These are phyloP conservation scores for Lichenostomus cassidix DNA, from an alignment of 2,113 vertebrate species.

Conservation along the genomic window DNA sequence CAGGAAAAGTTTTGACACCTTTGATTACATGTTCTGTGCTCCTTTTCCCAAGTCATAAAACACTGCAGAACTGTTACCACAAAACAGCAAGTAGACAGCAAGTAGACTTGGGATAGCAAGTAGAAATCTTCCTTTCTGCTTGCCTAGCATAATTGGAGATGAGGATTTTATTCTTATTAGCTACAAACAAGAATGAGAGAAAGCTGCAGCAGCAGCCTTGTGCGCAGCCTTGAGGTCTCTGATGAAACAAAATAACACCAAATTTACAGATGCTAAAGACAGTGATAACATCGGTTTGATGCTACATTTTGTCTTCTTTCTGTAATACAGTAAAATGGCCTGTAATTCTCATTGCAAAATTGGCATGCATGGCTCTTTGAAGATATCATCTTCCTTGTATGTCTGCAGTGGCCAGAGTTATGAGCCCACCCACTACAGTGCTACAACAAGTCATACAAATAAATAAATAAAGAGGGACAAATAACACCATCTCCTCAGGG, in stretches of 20 bases:
- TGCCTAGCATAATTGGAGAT: neutral
- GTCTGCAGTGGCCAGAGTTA: conserved; percentile 9
- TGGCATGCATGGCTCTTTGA: conserved; percentile 35
- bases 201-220: neutral
- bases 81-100: neutral
- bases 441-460: neutral
- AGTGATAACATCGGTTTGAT: conserved; percentile 31
- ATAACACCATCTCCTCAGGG: neutral
- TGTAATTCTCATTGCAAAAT: conserved; percentile 45
- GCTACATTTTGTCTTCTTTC: conserved; percentile 43
- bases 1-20: neutral
- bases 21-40: neutral
- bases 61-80: neutral
- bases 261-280: conserved; percentile 55
- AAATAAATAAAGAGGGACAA: neutral
- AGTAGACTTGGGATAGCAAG: neutral
- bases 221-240: conserved; percentile 8
- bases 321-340: conserved; percentile 25
- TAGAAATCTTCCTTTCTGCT: neutral
- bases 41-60: neutral
- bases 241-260: conserved; percentile 55
- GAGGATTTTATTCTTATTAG: neutral
- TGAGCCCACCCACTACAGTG: neutral
- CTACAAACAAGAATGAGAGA: neutral
- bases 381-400: neutral